Conservation (phyloP, 2,797 vertebrate genomes). For the Notolepis coatsorum region DNA sequence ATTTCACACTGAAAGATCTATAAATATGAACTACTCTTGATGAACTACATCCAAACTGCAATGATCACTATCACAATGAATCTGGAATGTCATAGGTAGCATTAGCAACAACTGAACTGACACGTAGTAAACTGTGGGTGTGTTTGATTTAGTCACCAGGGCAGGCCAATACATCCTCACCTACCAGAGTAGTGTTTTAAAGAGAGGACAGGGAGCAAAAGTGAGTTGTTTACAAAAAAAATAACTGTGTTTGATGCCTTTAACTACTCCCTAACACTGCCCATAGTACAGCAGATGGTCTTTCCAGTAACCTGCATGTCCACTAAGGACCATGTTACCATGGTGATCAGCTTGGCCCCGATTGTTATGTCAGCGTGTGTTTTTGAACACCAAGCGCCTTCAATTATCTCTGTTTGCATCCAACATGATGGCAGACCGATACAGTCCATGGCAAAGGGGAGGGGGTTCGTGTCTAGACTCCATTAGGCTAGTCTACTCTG, state of each 20-base stretch:
- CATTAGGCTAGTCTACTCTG: slow-evolving; percentile 26
- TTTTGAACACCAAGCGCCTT: slow-evolving; percentile 16
- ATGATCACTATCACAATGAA: too few species aligned
- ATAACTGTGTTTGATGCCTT: background rate
- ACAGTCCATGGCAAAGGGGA: slow-evolving; percentile 16
- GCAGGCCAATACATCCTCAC: too few species aligned
- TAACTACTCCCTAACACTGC: background rate
- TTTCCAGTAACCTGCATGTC: background rate
- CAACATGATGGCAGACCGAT: slow-evolving; percentile 34
- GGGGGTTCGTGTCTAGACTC: slow-evolving; percentile 3
- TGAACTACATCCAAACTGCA: too few species aligned
- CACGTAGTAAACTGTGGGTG: too few species aligned
- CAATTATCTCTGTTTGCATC: slow-evolving; percentile 42
- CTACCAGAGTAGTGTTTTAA: too few species aligned
- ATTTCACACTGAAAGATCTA: too few species aligned
- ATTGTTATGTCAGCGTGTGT: slow-evolving; percentile 13
- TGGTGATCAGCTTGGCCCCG: slow-evolving; percentile 32
- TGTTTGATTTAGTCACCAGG: too few species aligned
- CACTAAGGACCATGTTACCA: slow-evolving; percentile 10
- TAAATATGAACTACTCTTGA: too few species aligned
- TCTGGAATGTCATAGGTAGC: too few species aligned
- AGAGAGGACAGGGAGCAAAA: too few species aligned
- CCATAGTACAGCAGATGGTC: background rate
- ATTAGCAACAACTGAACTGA: too few species aligned
- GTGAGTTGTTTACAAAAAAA: too few species aligned